Evolutionary conservation across 2,797 vertebrate species (phyloP).

Genomic region (Danionella dracula): DNA sequence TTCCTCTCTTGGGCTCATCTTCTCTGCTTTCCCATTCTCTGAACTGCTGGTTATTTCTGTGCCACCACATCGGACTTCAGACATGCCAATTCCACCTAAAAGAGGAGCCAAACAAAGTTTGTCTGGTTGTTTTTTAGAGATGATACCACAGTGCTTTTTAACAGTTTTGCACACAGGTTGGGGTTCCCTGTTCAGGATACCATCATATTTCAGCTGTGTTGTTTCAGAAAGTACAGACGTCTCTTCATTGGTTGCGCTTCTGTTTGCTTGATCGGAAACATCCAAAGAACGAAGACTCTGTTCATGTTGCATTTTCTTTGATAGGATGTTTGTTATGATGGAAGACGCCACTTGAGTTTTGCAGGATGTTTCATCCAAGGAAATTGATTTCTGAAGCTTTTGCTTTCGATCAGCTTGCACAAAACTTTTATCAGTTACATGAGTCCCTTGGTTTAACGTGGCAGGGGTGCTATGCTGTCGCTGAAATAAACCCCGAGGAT

Average conservation of each 20-base stretch:
- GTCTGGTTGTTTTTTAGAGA: constrained; percentile 41
- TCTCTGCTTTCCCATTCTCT: constrained; percentile 39
- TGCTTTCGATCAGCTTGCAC: constrained; percentile 39
- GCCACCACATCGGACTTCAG: constrained; percentile 24
- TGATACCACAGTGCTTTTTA: constrained; percentile 32
- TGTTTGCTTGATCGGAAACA: constrained; percentile 36
- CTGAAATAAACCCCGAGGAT: constrained; percentile 58
- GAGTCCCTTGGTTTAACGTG: constrained; percentile 43
- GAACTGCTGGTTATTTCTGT: constrained; percentile 41
- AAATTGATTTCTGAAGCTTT: constrained; percentile 76
- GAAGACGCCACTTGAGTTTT: constrained; percentile 78
- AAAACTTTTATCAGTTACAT: constrained; percentile 9
- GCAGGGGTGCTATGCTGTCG: constrained; percentile 66
- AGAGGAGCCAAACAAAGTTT: constrained; percentile 38
- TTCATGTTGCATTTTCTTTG: constrained; percentile 82
- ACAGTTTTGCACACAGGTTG: constrained; percentile 12
- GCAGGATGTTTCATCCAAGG: constrained; percentile 67
- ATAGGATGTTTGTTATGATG: constrained; percentile 78
- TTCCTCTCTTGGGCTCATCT: constrained; percentile 23
- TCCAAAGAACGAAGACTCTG: constrained; percentile 61
- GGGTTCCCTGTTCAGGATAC: constrained; percentile 15
- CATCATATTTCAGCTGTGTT: constrained; percentile 17
- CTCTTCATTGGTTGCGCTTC: background rate
- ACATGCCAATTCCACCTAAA: background rate
- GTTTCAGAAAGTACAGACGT: constrained; percentile 21